These are phyloP conservation scores for Eciton burchellii DNA, from an alignment of 1,140 invertebrate species.

Conservation along the genomic window DNA sequence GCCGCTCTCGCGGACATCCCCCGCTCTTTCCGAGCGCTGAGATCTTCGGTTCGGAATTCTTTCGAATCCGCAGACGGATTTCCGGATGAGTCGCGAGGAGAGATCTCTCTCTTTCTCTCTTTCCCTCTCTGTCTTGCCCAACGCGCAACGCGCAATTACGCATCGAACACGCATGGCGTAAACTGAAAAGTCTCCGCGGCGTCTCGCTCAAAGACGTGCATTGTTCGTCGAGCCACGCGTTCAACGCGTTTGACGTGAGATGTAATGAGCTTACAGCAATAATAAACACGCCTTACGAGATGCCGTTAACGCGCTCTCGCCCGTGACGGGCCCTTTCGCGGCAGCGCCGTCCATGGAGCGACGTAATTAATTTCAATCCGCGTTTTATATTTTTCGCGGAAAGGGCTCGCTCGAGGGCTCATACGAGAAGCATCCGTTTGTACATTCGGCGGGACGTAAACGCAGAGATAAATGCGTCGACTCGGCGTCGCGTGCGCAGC, in stretches of 20 bases:
- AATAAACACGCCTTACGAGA: not conserved
- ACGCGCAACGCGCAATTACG: too few species aligned
- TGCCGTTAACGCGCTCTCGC: not conserved
- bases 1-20: too few species aligned
- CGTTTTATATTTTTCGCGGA: not conserved
- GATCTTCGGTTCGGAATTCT: too few species aligned
- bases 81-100: too few species aligned
- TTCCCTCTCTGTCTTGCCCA: too few species aligned
- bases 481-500: not conserved
- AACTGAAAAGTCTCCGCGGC: constrained; percentile 42
- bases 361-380: constrained; percentile 10
- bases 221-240: constrained; percentile 24
- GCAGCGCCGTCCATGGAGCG: too few species aligned
- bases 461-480: not conserved
- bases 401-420: not conserved
- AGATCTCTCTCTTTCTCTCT: too few species aligned
- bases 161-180: too few species aligned
- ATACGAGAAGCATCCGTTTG: not conserved
- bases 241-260: constrained; percentile 38
- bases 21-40: too few species aligned
- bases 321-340: too few species aligned
- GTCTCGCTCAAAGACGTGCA: constrained; percentile 24
- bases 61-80: too few species aligned
- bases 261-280: constrained; percentile 21
- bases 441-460: not conserved